Conservation (phyloP, 2,797 vertebrate genomes). For the Hypotaenidia okinawae region DNA sequence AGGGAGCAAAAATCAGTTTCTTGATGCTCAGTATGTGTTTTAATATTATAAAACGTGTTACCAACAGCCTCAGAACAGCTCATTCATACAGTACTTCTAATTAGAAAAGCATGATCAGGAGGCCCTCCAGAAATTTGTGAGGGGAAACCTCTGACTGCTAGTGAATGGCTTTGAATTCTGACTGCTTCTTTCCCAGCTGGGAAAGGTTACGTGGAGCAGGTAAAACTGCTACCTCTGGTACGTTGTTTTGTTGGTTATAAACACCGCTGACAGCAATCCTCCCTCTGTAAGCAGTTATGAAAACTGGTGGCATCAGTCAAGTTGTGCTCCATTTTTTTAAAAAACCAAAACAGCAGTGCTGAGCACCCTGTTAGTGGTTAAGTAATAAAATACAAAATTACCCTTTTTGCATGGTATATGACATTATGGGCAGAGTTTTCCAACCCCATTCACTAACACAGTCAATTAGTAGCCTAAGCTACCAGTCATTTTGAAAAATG, state of each 20-base stretch:
- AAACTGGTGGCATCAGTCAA: not conserved
- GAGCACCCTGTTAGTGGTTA: constrained; percentile 23
- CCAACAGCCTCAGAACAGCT: not conserved
- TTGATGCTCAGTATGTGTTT: not conserved
- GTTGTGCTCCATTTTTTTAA: not conserved
- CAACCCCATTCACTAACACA: not conserved
- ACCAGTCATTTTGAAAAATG: not conserved
- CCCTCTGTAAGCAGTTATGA: not conserved
- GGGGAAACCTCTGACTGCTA: constrained; percentile 25
- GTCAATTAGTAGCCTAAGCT: not conserved
- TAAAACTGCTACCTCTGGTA: constrained; percentile 11
- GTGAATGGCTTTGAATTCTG: not conserved
- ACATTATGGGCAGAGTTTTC: constrained; percentile 3
- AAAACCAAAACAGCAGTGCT: not conserved
- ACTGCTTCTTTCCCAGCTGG: not conserved
- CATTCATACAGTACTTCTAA: constrained; percentile 6
- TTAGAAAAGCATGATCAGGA: constrained; percentile 36
- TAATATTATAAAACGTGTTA: not conserved
- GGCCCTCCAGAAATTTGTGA: not conserved
- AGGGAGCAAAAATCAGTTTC: constrained; percentile 36
- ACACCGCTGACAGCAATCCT: not conserved
- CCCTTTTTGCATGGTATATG: not conserved
- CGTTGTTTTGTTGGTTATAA: not conserved
- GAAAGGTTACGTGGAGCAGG: not conserved
- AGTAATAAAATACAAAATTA: constrained; percentile 26